phyloP scores from a whole-genome alignment of 2,888 invertebrate genomes.

The Rhopalosiphum nymphaeae region DNA sequence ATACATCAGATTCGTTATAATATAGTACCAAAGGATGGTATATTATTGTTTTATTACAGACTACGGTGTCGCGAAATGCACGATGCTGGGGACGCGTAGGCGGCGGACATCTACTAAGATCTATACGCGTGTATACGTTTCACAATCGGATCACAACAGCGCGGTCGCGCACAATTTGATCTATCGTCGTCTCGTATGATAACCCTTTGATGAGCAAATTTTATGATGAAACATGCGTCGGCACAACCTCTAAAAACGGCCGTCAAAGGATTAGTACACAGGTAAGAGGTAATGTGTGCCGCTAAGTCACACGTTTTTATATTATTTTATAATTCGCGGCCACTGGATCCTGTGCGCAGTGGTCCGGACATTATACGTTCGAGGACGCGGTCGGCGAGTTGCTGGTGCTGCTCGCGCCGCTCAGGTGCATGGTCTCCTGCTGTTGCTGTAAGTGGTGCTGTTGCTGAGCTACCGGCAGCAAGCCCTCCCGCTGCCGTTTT shows the following conservation, averaged over 20 bases:
- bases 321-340: background rate
- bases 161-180: background rate
- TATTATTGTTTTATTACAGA: background rate
- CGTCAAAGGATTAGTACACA: background rate
- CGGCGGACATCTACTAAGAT: background rate
- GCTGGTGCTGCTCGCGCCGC: constrained; percentile 66
- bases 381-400: constrained; percentile 65
- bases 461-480: constrained; percentile 69
- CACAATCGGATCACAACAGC: constrained; percentile 13
- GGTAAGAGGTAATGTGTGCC: background rate
- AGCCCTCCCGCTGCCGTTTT: constrained; percentile 94
- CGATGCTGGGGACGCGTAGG: background rate
- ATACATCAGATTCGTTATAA: too few relatives aligned
- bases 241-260: background rate
- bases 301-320: background rate
- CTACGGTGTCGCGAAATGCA: background rate
- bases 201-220: background rate
- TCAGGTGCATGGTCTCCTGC: constrained; percentile 68
- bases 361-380: background rate
- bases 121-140: background rate
- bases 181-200: background rate
- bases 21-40: too few relatives aligned
- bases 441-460: constrained; percentile 64
- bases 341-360: background rate
- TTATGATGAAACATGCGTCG: background rate